Base-by-base conservation (phyloP, 2,797 vertebrate species). In the Kryptolebias ocellatus region DNA sequence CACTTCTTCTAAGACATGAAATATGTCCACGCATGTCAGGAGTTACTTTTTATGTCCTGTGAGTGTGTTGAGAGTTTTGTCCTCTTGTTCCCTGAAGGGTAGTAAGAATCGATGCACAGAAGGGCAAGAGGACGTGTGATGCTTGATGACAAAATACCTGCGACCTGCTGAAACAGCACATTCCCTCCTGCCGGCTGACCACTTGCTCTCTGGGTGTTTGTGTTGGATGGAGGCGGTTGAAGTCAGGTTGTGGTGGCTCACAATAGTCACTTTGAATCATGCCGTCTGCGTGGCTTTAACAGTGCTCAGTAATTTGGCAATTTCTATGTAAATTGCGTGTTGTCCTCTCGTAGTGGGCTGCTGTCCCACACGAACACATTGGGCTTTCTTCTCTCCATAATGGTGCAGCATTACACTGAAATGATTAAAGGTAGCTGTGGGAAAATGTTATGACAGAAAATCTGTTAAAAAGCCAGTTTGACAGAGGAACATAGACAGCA, bases 321-420 rank as follows among this genome's bases (percentile, higher is more conserved):
- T 93, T 93, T 92, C 86, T 90, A 93, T 93, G 91, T 92, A 92
- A 93, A 93, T 92, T 87, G 75, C 20, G 46, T 83, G 87, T 85
- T 86, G 71, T 85, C 77, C 78, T 29, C 34, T 74, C 70, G 63
- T 80, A 51, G 71, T 65, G 62, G 60, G 74, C 68, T 60, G 75
- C 83, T 85, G 72, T 84, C 79, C 64, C 69, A 55, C 74, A 61
- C 76, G 84, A 84, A 85, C 57, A 70, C 65, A 61, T 59, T 47
- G 2, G 3, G 69, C 75, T 77, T 66, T 73, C 66, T 77, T 69
- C 24, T 45, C 62, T 67, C 69, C 28, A 54, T 81, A 81, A 84
- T 80, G 53, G 76, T 20, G 59, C 64, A n/a, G 70, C 24, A 69
- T 74, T 79, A 74, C 69, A 74, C 51, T 18, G 46, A 84, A 80